These are phyloP conservation scores for Chrysocyon brachyurus DNA, from an alignment of 2,797 vertebrate species.

Conservation along the genomic window DNA sequence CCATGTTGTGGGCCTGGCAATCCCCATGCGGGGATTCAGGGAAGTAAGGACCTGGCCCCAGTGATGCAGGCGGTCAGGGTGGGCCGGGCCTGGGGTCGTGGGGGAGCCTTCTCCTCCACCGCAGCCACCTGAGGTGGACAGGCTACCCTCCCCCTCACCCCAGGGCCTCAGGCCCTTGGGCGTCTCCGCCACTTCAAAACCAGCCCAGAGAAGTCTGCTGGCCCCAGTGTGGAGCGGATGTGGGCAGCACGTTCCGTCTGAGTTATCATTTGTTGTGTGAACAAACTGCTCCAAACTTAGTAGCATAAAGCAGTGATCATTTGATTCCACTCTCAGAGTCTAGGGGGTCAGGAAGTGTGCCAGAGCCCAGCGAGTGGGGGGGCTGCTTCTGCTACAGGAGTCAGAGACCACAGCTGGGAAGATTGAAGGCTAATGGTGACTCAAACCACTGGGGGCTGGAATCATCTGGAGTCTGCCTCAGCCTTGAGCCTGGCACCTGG, in stretches of 20 bases:
- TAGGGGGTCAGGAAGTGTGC: background rate
- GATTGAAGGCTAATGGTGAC: background rate
- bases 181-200: background rate
- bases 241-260: rapidly evolving
- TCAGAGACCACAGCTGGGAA: background rate
- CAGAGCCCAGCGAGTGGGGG: background rate
- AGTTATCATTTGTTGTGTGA: too few species aligned
- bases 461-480: background rate
- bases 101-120: background rate
- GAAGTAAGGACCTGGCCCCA: too few species aligned
- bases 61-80: rapidly evolving
- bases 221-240: background rate
- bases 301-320: background rate
- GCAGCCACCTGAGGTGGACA: too few species aligned
- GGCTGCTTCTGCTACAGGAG: background rate
- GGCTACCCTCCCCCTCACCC: background rate
- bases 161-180: too few species aligned
- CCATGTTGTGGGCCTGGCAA: too few species aligned
- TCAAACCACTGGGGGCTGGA: too few species aligned
- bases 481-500: too few species aligned
- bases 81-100: too few species aligned
- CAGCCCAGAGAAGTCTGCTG: background rate
- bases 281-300: background rate
- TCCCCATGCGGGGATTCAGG: rapidly evolving
- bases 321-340: background rate